Evolutionary conservation across 2,888 invertebrate species (phyloP).

Genomic region (Brenthis hecate): DNA sequence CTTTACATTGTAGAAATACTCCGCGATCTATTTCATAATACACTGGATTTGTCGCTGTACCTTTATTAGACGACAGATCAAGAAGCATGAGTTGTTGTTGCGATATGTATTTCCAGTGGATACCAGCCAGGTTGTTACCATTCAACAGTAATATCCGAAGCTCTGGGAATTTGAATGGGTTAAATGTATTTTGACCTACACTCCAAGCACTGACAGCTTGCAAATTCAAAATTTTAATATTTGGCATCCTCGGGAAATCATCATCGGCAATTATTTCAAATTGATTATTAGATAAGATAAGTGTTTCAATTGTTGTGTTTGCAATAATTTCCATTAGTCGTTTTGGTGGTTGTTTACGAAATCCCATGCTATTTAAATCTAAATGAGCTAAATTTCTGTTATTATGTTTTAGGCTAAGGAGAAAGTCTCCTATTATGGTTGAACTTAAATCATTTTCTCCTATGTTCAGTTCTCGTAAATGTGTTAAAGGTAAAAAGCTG

Average conservation of each 20-base stretch:
- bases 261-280: slow-evolving; percentile 77
- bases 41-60: slow-evolving; percentile 62
- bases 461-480: slow-evolving; percentile 70
- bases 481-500: slow-evolving; percentile 71
- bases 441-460: slow-evolving; percentile 80
- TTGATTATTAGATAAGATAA: slow-evolving; percentile 79
- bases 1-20: slow-evolving; percentile 74
- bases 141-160: slow-evolving; percentile 75
- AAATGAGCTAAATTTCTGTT: slow-evolving; percentile 71
- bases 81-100: slow-evolving; percentile 72
- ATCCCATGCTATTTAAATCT: slow-evolving; percentile 79
- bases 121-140: slow-evolving; percentile 77
- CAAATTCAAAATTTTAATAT: slow-evolving; percentile 80
- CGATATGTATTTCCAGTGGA: slow-evolving; percentile 76
- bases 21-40: slow-evolving; percentile 77
- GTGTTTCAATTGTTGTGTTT: slow-evolving; percentile 69
- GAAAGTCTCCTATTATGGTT: slow-evolving; percentile 64
- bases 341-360: slow-evolving; percentile 75
- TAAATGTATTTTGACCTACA: slow-evolving; percentile 75
- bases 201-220: slow-evolving; percentile 73
- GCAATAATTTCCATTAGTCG: slow-evolving; percentile 75
- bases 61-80: slow-evolving; percentile 79
- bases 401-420: slow-evolving; percentile 57
- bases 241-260: slow-evolving; percentile 80
- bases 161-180: slow-evolving; percentile 71